These are phyloP conservation scores for Aphaenogaster rudis DNA, from an alignment of 1,140 invertebrate genomes.

Conservation along the genomic window DNA sequence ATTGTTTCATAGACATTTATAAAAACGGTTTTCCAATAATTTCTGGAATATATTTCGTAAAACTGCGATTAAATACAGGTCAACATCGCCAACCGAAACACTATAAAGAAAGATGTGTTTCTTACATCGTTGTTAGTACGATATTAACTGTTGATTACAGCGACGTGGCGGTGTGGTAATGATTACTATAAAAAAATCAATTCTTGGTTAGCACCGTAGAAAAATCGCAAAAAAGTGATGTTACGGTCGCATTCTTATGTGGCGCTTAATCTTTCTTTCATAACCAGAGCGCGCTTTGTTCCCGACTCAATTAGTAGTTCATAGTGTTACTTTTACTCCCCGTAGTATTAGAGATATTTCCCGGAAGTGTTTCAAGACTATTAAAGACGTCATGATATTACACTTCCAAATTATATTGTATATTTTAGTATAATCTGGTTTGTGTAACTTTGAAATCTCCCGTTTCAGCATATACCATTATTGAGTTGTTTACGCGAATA, in stretches of 20 bases:
- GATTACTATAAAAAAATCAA: slow-evolving; percentile 14
- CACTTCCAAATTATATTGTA: not conserved
- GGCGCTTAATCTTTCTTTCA: not conserved
- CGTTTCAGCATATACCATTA: slow-evolving; percentile 5
- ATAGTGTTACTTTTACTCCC: not conserved
- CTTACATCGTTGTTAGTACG: not conserved
- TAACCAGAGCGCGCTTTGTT: not conserved
- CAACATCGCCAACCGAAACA: not conserved
- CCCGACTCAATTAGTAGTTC: not conserved
- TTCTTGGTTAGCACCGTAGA: not conserved
- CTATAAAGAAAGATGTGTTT: not conserved
- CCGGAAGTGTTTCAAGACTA: not conserved
- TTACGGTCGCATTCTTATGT: slow-evolving; percentile 7
- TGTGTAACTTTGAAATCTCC: not conserved
- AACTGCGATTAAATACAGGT: not conserved
- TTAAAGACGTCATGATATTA: slow-evolving; percentile 11
- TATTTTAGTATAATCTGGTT: not conserved
- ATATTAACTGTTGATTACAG: not conserved
- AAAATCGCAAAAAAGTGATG: slow-evolving; percentile 10
- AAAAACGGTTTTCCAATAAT: not conserved
- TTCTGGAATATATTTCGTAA: not conserved
- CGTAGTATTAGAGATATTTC: not conserved
- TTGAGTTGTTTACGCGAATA: not conserved
- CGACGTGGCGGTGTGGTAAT: not conserved
- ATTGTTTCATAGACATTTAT: not conserved